These are phyloP conservation scores for Venturia canescens DNA, from an alignment of 1,140 invertebrate species.

Conservation along the genomic window DNA sequence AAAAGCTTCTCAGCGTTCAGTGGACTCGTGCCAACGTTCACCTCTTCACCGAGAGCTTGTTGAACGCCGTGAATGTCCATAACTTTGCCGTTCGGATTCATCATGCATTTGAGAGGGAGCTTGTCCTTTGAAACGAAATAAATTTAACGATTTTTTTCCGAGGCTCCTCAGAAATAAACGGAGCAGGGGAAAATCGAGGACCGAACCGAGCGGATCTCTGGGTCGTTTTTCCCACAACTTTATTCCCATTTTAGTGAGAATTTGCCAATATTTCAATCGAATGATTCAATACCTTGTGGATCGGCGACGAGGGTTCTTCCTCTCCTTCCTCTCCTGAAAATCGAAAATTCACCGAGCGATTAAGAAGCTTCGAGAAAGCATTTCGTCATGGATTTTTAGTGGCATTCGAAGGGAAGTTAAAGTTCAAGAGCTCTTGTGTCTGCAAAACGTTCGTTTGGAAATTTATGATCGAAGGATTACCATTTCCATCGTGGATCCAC, in stretches of 20 bases:
- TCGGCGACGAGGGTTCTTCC: slow-evolving; percentile 65
- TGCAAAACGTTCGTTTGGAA: neutral
- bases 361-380: neutral
- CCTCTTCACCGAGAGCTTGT: slow-evolving; percentile 81
- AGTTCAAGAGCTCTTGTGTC: no score
- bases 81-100: slow-evolving; percentile 87
- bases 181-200: no score
- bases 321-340: slow-evolving; percentile 66
- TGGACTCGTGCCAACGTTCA: slow-evolving; percentile 80
- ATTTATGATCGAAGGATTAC: slow-evolving; percentile 67
- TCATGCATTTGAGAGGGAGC: slow-evolving; percentile 85
- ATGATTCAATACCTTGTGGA: slow-evolving; percentile 64
- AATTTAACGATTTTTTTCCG: no score
- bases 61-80: slow-evolving; percentile 83
- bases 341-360: neutral
- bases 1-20: slow-evolving; percentile 78
- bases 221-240: no score
- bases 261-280: slow-evolving; percentile 12
- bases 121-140: slow-evolving; percentile 77
- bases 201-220: no score
- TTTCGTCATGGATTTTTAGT: neutral
- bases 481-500: slow-evolving; percentile 94
- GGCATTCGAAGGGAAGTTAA: no score
- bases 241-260: no score
- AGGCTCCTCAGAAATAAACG: no score